Evolutionary conservation across 2,797 vertebrate genomes (phyloP).

Genomic region (Alectoris magna): DNA sequence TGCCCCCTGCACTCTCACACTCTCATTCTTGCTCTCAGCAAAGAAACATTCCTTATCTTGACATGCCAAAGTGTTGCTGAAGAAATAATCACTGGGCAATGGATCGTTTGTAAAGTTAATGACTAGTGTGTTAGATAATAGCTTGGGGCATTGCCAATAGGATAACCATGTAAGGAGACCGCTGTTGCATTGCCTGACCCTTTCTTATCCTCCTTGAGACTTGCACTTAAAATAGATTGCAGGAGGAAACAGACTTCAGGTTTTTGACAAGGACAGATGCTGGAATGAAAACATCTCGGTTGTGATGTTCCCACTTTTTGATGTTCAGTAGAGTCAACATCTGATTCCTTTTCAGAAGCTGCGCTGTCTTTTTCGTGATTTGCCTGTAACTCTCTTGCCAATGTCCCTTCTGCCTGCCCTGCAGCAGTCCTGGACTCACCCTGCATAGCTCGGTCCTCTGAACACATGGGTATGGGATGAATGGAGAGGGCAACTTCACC

Average conservation of each 20-base stretch:
- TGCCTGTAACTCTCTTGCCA: background rate
- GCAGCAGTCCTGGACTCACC: background rate
- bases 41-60: slow-evolving; percentile 71
- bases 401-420: background rate
- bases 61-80: slow-evolving; percentile 73
- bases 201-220: slow-evolving; percentile 19
- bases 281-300: slow-evolving; percentile 12
- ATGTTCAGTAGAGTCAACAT: background rate
- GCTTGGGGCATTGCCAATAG: slow-evolving; percentile 49
- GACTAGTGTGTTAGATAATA: slow-evolving; percentile 68
- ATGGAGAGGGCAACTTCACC: background rate
- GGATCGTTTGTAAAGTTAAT: slow-evolving; percentile 76
- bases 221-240: background rate
- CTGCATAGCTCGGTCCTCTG: background rate
- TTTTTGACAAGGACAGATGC: slow-evolving; percentile 2
- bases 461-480: background rate
- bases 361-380: background rate
- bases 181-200: slow-evolving; percentile 2
- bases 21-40: slow-evolving; percentile 39
- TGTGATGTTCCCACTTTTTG: background rate
- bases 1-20: background rate
- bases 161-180: slow-evolving; percentile 59
- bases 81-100: slow-evolving; percentile 74
- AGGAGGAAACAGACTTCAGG: background rate
- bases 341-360: background rate